Base-by-base conservation (phyloP, 2,113 vertebrate species). In the Pogona vitticeps region DNA sequence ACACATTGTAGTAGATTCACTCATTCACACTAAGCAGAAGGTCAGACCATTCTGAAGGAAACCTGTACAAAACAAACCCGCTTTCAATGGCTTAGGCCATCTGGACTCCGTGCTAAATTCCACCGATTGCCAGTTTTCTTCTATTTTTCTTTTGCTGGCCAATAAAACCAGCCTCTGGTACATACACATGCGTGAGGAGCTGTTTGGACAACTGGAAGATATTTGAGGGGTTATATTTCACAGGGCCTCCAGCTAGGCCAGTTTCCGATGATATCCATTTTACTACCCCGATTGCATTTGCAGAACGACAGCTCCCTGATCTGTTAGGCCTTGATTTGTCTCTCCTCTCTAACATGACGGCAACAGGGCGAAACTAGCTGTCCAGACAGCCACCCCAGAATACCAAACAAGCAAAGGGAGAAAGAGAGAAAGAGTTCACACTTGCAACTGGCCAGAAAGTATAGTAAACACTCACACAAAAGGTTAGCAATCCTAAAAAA, bases 161-260 rank as follows among this genome's bases (percentile, higher is more conserved):
- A 7, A 8, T 75, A 6, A 88, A 92, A 17, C 7, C 89, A 87
- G 91, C 83, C 82, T 89, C 88, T 84, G 52, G 71, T 83, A 79
- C 84, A n/a, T 78, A 80, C 36, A 80, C 86, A 40, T 80, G 67
- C 65, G 26, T 0, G 78, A 93, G 86, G 87, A 92, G 90, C 91
- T 97, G 96, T 97, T 97, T 97, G 93, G 94, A 97, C 96, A 98
- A 97, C 96, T 97, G 97, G 96, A 96, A 96, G 90, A 92, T 90
- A 96, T 97, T 97, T 95, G 89, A 33, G 84, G 92, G 88, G 81
- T 3, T 10, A 88, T 94, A 94, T 89, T 95, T 95, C 93, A 95
- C 88, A 92, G 88, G 77, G 90, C 93, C 82, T 93, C 92, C 94
- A 95, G 93, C 94, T 90, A 92, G 85, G 91, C 89, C 38, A 0